Evolutionary conservation across 2,113 vertebrate genomes (phyloP).

Genomic region (Gopherus evgoodei): DNA sequence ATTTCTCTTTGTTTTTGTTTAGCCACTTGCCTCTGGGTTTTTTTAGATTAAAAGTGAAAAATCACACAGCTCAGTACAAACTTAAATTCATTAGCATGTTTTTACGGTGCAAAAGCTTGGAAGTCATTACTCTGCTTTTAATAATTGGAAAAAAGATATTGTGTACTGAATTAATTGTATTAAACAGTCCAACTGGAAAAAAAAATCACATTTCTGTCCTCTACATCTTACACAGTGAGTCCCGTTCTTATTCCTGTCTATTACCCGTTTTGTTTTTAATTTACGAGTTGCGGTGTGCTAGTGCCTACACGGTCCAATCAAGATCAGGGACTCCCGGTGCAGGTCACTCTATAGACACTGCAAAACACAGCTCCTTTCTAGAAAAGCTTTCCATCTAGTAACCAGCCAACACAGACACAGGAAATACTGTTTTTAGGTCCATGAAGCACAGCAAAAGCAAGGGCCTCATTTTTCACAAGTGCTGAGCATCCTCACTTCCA

Average conservation of each 20-base stretch:
- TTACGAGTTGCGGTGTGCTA: background rate
- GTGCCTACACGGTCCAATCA: background rate
- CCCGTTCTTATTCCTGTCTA: background rate
- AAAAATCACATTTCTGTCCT: background rate
- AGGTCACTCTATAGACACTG: background rate
- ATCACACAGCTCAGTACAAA: background rate
- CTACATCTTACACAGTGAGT: background rate
- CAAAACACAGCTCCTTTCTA: background rate
- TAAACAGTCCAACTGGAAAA: conserved; percentile 5
- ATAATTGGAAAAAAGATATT: conserved; percentile 13
- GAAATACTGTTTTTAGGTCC: accelerated
- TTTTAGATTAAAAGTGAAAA: background rate
- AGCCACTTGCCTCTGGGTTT: background rate
- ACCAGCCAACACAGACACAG: background rate
- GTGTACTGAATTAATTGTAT: background rate
- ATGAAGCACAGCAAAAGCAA: background rate
- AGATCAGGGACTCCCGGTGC: background rate
- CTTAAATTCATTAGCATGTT: conserved; percentile 32
- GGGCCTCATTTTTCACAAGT: background rate
- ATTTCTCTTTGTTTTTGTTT: background rate
- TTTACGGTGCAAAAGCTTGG: background rate
- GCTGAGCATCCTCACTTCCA: background rate
- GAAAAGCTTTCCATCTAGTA: background rate
- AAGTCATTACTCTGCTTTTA: background rate
- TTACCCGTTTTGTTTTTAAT: background rate